Conservation (phyloP, 2,797 vertebrate genomes). For the Periophthalmus magnuspinnatus region DNA sequence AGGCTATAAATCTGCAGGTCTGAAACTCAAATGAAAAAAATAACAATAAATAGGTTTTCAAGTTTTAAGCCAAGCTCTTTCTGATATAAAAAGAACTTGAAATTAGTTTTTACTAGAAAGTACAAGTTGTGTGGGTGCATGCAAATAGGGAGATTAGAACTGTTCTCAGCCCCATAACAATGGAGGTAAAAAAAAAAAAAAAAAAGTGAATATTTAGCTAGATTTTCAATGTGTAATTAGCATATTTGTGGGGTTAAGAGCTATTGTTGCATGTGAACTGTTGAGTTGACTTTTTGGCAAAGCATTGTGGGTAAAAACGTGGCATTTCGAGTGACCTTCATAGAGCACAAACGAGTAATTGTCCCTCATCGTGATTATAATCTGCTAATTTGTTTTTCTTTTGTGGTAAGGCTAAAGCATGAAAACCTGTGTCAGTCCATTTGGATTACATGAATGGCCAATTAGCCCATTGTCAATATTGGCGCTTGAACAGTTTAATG, state of each 20-base stretch:
- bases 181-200: neutral
- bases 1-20: neutral
- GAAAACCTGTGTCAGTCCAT: neutral
- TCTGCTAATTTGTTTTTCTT: neutral
- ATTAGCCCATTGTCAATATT: neutral
- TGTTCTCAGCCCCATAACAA: neutral
- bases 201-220: neutral
- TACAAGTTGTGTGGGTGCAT: neutral
- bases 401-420: neutral
- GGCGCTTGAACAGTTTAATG: neutral
- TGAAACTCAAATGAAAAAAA: neutral
- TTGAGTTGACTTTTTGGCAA: neutral
- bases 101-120: too few relatives aligned
- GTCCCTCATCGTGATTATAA: neutral
- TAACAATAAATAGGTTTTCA: neutral
- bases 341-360: neutral
- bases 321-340: neutral
- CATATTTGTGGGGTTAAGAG: neutral
- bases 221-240: neutral
- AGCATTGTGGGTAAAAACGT: neutral
- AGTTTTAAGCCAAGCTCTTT: neutral
- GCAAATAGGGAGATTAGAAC: neutral
- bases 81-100: neutral
- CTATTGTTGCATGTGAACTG: neutral
- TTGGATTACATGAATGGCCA: neutral